Base-by-base conservation (phyloP, 1,140 invertebrate genomes). In the Heterodera schachtii region DNA sequence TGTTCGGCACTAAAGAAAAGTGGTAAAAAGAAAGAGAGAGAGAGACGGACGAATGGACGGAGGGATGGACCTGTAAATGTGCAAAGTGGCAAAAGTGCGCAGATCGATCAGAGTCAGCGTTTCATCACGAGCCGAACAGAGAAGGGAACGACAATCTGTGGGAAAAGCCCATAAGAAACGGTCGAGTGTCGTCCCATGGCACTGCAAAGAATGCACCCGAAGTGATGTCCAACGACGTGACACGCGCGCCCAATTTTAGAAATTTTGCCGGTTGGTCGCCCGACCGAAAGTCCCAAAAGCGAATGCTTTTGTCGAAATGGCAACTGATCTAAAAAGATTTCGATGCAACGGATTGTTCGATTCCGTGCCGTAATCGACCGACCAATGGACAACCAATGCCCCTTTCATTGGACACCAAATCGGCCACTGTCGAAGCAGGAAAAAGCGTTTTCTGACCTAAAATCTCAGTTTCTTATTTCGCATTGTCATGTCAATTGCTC, bases 221-320 rank as follows among this genome's bases (percentile, higher is more conserved):
- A 75, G 95, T 95, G 76, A 98, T 91, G 91, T 96, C 95, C 79
- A 99, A 92, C 9, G 96, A 98, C 7, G 96, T 98, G 67, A 98
- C 94, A 93, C 95, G 96, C 69, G 95, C 96, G 89, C 95, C 94
- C 41, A 98, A 92, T 67, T 94, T 89, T 81, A 98, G 94, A 90
- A 96, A 94, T 89, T 95, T 92, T 52, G 88, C 89, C 81, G 93
- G 94, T 43, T 81, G 87, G 46, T 92, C 92, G 16, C 69, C 44
- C 2, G 77, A 88, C 86, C 96, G 93, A 81, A 94, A 94, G 89
- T 99, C 97, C 96, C 96, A 98, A 91, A 98, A 98, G 64, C 96
- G 92, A 86, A 98, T 95, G 85, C 93, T 94, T 91, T 97, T 98
- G 91, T 99, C 97, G 91, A 95, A 98, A 92, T 99, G 97, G 19